Base-by-base conservation (phyloP, 2,113 vertebrate genomes). In the Labrus mixtus region DNA sequence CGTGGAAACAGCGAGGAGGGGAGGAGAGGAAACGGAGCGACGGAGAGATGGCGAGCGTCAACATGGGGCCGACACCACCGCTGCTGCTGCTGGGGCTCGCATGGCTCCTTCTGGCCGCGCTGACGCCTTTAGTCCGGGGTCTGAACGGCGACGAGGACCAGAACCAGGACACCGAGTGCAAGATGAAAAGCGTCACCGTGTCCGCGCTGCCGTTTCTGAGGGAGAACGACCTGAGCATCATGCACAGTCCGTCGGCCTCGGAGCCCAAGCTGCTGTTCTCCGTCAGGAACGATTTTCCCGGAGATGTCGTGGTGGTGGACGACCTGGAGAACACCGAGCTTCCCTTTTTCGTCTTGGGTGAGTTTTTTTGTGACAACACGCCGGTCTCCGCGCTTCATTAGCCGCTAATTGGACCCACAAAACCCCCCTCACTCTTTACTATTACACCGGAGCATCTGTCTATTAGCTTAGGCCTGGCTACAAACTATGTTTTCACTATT, bases 261-360 rank as follows among this genome's bases (percentile, higher is more conserved):
- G 98, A 99, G 92, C 97, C 98, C 91, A 99, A 99, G 95, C 97
- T 99, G 70, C 96, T 99, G 73, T 99, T 99, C 95, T 99, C 97
- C 15, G 97, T 99, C 10, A 94, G 97, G 74, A 99, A 99, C 90
- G 98, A 99, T 80, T 99, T 99, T 65, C 97, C 98, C n/a, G 98
- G 98, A 0, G 97, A 99, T 80, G 95, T 99, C 78, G 96, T 96
- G 83, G 97, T 99, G 72, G 96, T 99, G 84, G 98, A 99, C 84
- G 98, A 99, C 86, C 94, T 99, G 94, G 98, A 99, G 90, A 99
- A 99, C 80, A 99, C 98, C 16, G 98, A 99, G 91, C 96, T 99
- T 64, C 98, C 98, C 13, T 99, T 96, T 84, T 99, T 99, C 93
- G 97, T 92, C 58, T 8, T 92, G 2, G 90, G 90, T 92, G 72